Evolutionary conservation across 2,113 vertebrate species (phyloP), one percentile per base, ranked within the genome.

Genomic region (Brachyhypopomus gauderio): DNA sequence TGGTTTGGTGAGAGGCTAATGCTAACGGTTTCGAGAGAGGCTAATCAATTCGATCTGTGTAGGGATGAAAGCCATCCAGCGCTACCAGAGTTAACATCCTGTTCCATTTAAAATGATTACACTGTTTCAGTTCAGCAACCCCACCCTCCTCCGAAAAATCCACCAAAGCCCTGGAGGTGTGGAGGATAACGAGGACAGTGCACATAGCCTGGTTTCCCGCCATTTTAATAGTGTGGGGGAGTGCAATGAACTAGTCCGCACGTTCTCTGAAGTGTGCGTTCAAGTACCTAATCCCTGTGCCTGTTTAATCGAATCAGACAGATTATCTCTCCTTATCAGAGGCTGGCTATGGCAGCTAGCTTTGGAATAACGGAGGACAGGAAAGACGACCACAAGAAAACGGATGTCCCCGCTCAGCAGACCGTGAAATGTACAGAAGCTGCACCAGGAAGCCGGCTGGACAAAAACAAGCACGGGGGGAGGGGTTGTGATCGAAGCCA

Each of bases 271-370:
- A 30, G 36, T 22, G 19, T 6, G 58, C 7, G 12, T 63, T 27
- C 25, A 25, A 64, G 62, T 27, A 23, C 19, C 30, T 92, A 91
- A 94, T 91, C 84, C 81, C 73, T 45, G 83, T 79, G 84, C 86
- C 74, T 58, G 77, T 89, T 89, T 91, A 86, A 92, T 87, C 88
- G 75, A 91, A 89, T 91, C 87, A 79, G 20, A 38, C 22, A 85
- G 88, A 92, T 92, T 88, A 88, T 72, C 79, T 76, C 38, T 38
- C 73, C 62, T 77, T 22, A 23, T 0, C 12, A 75, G 69, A 80
- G 63, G 78, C 59, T 67, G 74, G 14, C 48, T 64, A 62, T 25
- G 74, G 69, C 79, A 1, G 8, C 88, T 77, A 86, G 85, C 76
- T 84, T 58, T 78, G 73, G 36, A 78, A 76, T 5, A 36, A 72